phyloP scores from a whole-genome alignment of 2,113 vertebrate genomes.

The Lanius collurio region DNA sequence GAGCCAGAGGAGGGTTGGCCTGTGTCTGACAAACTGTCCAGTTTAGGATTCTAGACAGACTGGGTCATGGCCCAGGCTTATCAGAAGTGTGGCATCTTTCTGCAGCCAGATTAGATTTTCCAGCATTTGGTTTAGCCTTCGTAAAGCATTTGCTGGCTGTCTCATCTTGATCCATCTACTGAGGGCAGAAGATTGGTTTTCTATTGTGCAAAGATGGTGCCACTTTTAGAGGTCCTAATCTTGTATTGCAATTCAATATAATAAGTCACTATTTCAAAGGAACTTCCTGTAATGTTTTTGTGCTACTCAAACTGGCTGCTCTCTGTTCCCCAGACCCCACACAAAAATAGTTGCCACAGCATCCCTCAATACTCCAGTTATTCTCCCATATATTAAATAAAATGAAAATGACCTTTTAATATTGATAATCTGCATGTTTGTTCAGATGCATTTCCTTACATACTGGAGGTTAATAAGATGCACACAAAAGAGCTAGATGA shows the following conservation, averaged over 20 bases:
- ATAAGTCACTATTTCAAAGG: not conserved
- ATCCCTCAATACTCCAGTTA: not conserved
- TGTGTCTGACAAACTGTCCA: not conserved
- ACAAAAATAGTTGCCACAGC: not conserved
- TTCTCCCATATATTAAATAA: not conserved
- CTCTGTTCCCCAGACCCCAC: not conserved
- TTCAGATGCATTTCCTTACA: not conserved
- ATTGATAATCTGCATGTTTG: not conserved
- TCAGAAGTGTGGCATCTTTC: not conserved
- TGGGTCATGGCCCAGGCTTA: not conserved
- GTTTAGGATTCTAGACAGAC: not conserved
- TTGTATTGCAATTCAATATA: not conserved
- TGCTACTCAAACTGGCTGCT: not conserved
- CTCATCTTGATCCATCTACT: not conserved
- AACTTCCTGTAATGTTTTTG: not conserved
- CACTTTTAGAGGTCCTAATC: not conserved
- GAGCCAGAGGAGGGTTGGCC: not conserved
- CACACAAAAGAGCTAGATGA: not conserved
- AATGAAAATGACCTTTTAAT: conserved; percentile 20
- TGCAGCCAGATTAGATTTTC: not conserved
- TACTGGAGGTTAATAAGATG: not conserved
- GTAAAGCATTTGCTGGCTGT: not conserved
- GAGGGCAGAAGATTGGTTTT: not conserved
- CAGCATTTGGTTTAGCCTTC: not conserved
- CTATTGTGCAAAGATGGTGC: not conserved